Percentiles rank a stretch among this genome's conserved stretches.
Conservation (phyloP, 2,888 invertebrate species). For the Alsophila aescularia region DNA sequence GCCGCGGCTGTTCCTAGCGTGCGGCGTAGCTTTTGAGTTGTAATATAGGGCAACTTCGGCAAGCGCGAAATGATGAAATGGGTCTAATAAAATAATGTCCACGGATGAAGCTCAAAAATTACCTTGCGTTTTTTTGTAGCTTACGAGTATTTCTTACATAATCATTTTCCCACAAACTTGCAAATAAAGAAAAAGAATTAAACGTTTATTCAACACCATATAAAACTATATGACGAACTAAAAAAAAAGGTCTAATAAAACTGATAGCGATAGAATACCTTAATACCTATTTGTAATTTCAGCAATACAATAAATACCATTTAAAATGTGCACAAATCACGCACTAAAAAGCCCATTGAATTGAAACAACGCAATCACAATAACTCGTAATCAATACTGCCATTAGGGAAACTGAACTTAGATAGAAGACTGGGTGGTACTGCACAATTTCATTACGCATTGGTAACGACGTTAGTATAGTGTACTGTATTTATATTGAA, state of each 20-base stretch:
- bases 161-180: neutral
- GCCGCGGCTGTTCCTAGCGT: too few species aligned
- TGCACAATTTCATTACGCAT: conserved; percentile 2
- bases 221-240: too few species aligned
- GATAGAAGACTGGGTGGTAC: conserved; percentile 8
- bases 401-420: conserved; percentile 20
- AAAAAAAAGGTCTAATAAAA: too few species aligned
- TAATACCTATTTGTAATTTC: conserved; percentile 1
- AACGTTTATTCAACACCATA: neutral
- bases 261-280: neutral
- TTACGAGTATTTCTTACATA: neutral
- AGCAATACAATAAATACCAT: conserved; percentile 15
- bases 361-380: conserved; percentile 33
- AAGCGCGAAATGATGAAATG: too few species aligned
- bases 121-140: too few species aligned
- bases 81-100: too few species aligned
- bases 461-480: too few species aligned
- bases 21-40: too few species aligned
- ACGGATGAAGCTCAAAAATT: too few species aligned
- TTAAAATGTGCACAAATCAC: conserved; percentile 25
- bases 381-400: conserved; percentile 34
- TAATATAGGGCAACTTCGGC: too few species aligned
- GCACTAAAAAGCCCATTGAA: conserved; percentile 30
- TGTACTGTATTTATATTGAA: too few species aligned
- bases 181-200: neutral